Evolutionary conservation across 92 coral and sea anemone genomes (phyloP).

Genomic region (Ricordea florida): DNA sequence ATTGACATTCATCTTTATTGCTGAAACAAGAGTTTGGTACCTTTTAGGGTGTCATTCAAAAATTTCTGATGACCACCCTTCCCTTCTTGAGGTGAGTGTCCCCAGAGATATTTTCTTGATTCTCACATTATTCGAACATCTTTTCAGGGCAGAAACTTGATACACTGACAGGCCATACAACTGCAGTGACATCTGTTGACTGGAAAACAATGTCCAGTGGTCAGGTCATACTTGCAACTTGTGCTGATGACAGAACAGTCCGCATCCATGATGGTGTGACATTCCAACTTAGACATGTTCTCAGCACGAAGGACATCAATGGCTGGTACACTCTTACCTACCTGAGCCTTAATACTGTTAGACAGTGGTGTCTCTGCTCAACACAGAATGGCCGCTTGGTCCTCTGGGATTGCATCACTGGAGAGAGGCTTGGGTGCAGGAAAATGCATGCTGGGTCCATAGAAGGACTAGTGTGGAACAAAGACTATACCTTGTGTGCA

Average conservation of each 20-base stretch:
- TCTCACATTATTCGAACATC: no score
- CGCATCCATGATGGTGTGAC: constrained; percentile 62
- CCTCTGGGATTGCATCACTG: constrained; percentile 82
- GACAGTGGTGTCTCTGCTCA: constrained; percentile 81
- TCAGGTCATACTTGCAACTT: constrained; percentile 65
- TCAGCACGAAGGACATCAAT: constrained; percentile 57
- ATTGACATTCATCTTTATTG: no score
- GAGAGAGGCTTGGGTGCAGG: constrained; percentile 66
- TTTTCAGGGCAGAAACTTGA: constrained; percentile 65
- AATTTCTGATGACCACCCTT: no score
- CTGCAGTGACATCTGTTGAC: constrained; percentile 89
- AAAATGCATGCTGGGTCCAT: constrained; percentile 88
- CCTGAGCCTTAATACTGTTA: constrained; percentile 72
- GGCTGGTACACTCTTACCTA: constrained; percentile 92
- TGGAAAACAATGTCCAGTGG: constrained; percentile 73
- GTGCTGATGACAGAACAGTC: constrained; percentile 91
- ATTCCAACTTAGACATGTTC: constrained; percentile 51
- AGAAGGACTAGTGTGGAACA: constrained; percentile 81
- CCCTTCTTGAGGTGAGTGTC: no score
- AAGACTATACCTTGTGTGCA: constrained; percentile 63
- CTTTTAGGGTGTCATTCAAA: no score
- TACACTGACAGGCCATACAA: constrained; percentile 81
- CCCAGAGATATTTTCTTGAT: no score
- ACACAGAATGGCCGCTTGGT: constrained; percentile 87
- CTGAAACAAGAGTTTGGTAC: no score